These are phyloP conservation scores for Ophioderma brevispina DNA, from an alignment of 35 echinoderm and acorn worm species.

Conservation along the genomic window DNA sequence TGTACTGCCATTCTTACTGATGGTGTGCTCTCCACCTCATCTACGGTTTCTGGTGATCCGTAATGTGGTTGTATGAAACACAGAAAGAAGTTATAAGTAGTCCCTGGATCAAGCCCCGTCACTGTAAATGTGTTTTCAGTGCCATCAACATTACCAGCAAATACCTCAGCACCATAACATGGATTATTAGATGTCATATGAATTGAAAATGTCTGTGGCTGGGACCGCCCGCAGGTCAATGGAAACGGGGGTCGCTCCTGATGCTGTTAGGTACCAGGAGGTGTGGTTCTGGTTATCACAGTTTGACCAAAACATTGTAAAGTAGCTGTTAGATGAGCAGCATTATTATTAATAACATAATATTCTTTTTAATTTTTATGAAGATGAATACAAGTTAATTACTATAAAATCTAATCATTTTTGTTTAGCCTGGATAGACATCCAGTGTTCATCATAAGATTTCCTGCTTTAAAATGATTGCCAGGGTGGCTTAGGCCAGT, in stretches of 20 bases:
- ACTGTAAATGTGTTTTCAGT: background rate
- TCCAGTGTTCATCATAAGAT: no score
- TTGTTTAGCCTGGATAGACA: no score
- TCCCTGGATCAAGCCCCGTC: background rate
- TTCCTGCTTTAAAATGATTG: no score
- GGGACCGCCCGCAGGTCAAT: background rate
- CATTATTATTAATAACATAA: no score
- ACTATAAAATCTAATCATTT: no score
- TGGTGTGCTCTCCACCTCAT: background rate
- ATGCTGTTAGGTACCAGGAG: background rate
- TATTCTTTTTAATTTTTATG: no score
- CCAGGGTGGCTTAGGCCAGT: no score
- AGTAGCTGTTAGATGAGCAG: no score
- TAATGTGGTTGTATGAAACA: background rate
- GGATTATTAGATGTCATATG: background rate
- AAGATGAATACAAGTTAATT: no score
- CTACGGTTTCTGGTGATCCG: background rate
- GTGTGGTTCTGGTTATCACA: background rate
- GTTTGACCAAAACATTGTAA: no score
- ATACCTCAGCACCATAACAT: background rate
- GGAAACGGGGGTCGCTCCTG: background rate
- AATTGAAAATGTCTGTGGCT: background rate
- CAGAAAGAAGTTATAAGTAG: background rate
- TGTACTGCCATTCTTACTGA: background rate
- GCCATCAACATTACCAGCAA: background rate